Percentiles rank a stretch among this genome's conserved stretches.
These are phyloP conservation scores for Euschistus heros DNA, from an alignment of 1,140 invertebrate genomes.

Conservation along the genomic window DNA sequence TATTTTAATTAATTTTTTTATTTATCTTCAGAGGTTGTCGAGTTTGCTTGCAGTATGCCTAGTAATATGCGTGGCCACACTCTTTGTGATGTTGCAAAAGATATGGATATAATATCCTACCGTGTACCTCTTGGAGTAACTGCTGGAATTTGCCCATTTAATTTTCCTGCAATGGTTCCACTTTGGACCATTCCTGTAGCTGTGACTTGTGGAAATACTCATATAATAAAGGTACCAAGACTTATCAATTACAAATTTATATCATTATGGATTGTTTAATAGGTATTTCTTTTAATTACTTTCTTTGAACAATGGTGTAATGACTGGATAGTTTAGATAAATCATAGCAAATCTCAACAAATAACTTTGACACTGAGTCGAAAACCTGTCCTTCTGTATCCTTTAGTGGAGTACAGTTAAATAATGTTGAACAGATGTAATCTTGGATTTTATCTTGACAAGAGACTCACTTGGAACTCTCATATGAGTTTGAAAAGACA, in stretches of 20 bases:
- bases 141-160: slow-evolving; percentile 84
- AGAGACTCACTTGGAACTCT: no score
- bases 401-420: no score
- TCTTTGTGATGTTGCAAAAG: slow-evolving; percentile 78
- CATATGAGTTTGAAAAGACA: no score
- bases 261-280: not conserved
- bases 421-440: no score
- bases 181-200: slow-evolving; percentile 97
- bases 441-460: no score
- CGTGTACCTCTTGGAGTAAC: slow-evolving; percentile 81
- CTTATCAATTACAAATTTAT: no score
- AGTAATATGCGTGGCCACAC: slow-evolving; percentile 86
- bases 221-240: slow-evolving; percentile 52
- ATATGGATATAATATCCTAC: slow-evolving; percentile 87
- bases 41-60: slow-evolving; percentile 89
- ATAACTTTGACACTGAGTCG: no score
- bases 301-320: no score
- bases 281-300: not conserved
- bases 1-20: slow-evolving; percentile 1
- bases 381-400: no score
- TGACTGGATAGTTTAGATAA: no score
- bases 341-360: no score
- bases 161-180: slow-evolving; percentile 99
- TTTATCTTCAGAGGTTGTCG: slow-evolving; percentile 79
- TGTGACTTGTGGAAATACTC: slow-evolving; percentile 76